These are phyloP conservation scores for Drepanosiphum platanoidis DNA, from an alignment of 2,888 invertebrate genomes.

Conservation along the genomic window DNA sequence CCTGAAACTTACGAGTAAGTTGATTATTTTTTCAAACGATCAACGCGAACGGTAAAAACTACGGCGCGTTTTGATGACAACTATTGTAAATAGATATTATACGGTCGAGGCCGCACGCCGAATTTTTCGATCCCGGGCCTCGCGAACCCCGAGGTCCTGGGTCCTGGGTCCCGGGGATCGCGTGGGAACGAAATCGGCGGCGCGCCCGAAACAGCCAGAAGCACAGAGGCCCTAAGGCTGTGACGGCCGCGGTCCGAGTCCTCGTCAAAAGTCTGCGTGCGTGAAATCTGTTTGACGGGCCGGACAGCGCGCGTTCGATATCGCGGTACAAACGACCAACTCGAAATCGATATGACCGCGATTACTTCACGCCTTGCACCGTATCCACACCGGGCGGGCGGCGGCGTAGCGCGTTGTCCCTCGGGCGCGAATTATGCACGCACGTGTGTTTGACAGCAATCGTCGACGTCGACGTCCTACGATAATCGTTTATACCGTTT, in stretches of 20 bases:
- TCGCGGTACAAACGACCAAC: too few relatives aligned
- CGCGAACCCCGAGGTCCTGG: too few relatives aligned
- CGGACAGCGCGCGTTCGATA: neutral
- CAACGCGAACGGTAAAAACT: too few relatives aligned
- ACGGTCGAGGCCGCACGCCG: too few relatives aligned
- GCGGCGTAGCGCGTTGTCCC: neutral
- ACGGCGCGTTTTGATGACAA: too few relatives aligned
- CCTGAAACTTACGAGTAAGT: too few relatives aligned
- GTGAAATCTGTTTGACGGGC: conserved; percentile 56
- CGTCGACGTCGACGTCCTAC: neutral
- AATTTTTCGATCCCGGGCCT: too few relatives aligned
- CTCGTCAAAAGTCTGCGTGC: conserved; percentile 29
- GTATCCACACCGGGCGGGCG: conserved; percentile 20
- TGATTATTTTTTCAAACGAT: too few relatives aligned
- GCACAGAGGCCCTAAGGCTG: conserved; percentile 35
- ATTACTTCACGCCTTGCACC: too few relatives aligned
- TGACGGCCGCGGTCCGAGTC: neutral
- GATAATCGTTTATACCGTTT: neutral
- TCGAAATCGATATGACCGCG: too few relatives aligned
- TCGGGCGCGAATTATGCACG: conserved; percentile 15
- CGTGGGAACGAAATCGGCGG: conserved; percentile 42
- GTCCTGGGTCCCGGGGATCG: neutral
- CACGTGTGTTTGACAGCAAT: too few relatives aligned
- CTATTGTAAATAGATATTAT: too few relatives aligned
- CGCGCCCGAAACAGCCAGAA: conserved; percentile 37